phyloP scores from a whole-genome alignment of 2,797 vertebrate genomes.

The Hapalemur alaotrensis region DNA sequence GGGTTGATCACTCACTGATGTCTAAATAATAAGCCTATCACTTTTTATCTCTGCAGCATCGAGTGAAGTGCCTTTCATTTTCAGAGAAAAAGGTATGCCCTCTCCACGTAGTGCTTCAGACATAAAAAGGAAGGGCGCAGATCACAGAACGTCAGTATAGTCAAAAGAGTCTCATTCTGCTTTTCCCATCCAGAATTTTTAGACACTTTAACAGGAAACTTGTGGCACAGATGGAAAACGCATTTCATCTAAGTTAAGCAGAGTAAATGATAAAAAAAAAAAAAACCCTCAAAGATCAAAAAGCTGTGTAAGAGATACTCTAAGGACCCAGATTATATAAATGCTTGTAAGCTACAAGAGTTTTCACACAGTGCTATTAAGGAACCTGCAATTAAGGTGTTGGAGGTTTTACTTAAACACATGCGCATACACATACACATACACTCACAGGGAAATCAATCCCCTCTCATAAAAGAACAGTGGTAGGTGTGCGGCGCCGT shows the following conservation, averaged over 20 bases:
- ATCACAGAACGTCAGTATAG: background rate
- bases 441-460: conserved; percentile 28
- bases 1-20: background rate
- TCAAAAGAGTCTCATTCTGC: background rate
- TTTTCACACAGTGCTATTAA: conserved; percentile 67
- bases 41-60: conserved; percentile 17
- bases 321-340: conserved; percentile 47
- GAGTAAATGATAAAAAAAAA: background rate
- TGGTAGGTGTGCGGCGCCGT: background rate
- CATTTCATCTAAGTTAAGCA: conserved; percentile 61
- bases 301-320: conserved; percentile 44
- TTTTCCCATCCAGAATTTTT: conserved; percentile 57
- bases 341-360: conserved; percentile 18
- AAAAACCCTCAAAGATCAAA: conserved; percentile 10
- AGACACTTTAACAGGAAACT: conserved; percentile 51
- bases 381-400: conserved; percentile 73
- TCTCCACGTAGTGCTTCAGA: background rate
- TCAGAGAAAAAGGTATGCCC: background rate
- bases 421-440: background rate
- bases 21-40: background rate
- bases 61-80: background rate
- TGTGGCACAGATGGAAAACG: conserved; percentile 56
- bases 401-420: conserved; percentile 61
- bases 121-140: background rate
- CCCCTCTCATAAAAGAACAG: conserved; percentile 39